A percentile compares a stretch with the other conserved stretches of the same genome.
Conservation (phyloP, 1,140 invertebrate genomes). For the Araneus ventricosus region DNA sequence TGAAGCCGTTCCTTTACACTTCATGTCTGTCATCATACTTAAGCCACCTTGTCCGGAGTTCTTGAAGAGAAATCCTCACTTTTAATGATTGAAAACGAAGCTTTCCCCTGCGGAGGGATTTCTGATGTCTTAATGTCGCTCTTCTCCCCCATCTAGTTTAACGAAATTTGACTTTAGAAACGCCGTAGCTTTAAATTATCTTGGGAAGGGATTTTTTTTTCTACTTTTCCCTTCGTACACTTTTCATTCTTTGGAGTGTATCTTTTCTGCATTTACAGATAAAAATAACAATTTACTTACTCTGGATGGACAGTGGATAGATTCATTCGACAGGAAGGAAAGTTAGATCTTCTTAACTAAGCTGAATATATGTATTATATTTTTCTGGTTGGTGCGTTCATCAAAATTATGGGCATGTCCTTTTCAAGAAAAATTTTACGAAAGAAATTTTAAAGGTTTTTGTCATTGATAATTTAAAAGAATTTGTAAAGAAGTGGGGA, state of each 20-base stretch:
- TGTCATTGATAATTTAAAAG: no score
- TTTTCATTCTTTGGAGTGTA: not conserved
- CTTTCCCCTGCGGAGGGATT: slow-evolving; percentile 69
- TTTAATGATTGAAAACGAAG: slow-evolving; percentile 72
- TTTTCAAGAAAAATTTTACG: no score
- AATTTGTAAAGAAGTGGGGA: no score
- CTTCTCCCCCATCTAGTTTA: slow-evolving; percentile 49
- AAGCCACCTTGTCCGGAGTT: slow-evolving; percentile 56
- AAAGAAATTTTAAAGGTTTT: no score
- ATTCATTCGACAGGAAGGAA: no score
- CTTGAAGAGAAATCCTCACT: slow-evolving; percentile 43
- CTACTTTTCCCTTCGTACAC: no score
- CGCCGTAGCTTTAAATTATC: slow-evolving; percentile 61
- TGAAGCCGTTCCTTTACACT: slow-evolving; percentile 62
- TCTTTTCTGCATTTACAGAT: slow-evolving; percentile 14
- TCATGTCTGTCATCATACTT: slow-evolving; percentile 69
- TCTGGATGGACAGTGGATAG: not conserved
- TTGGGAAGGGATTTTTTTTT: not conserved
- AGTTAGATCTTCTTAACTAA: not conserved
- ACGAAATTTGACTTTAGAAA: slow-evolving; percentile 50
- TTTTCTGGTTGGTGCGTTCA: no score
- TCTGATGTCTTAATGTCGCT: slow-evolving; percentile 70
- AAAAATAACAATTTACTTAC: slow-evolving; percentile 38
- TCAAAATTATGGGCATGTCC: no score
- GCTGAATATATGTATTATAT: no score